Evolutionary conservation across 2,888 invertebrate species (phyloP).

Genomic region (Agelastica alni): DNA sequence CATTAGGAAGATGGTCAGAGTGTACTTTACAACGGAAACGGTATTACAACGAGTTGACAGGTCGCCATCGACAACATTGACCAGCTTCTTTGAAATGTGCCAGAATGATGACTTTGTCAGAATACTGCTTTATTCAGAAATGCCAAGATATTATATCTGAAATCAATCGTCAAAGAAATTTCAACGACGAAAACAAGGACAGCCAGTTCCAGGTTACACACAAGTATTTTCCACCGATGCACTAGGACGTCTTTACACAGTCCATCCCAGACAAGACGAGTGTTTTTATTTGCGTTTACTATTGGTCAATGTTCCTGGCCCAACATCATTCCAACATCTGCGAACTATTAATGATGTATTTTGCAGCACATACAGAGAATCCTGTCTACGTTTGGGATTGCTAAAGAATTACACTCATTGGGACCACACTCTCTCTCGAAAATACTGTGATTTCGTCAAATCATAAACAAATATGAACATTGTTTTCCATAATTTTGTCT

Average conservation of each 20-base stretch:
- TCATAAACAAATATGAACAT: conserved; percentile 36
- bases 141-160: not conserved
- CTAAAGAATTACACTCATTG: too few species aligned
- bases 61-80: conserved; percentile 3
- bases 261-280: conserved; percentile 38
- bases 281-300: conserved; percentile 45
- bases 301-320: conserved; percentile 40
- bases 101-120: not conserved
- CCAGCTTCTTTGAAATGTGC: not conserved
- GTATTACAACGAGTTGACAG: too few species aligned
- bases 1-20: too few species aligned
- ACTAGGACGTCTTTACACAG: too few species aligned
- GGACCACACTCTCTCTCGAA: too few species aligned
- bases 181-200: not conserved
- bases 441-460: too few species aligned
- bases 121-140: not conserved
- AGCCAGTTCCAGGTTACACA: not conserved
- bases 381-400: too few species aligned
- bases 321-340: too few species aligned
- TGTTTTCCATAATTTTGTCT: conserved; percentile 40
- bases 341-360: conserved; percentile 49
- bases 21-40: too few species aligned
- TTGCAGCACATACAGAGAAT: not conserved
- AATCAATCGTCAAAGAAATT: too few species aligned
- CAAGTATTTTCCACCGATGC: conserved; percentile 39